phyloP scores from a whole-genome alignment of 2,113 vertebrate species.

The Stegastes partitus region DNA sequence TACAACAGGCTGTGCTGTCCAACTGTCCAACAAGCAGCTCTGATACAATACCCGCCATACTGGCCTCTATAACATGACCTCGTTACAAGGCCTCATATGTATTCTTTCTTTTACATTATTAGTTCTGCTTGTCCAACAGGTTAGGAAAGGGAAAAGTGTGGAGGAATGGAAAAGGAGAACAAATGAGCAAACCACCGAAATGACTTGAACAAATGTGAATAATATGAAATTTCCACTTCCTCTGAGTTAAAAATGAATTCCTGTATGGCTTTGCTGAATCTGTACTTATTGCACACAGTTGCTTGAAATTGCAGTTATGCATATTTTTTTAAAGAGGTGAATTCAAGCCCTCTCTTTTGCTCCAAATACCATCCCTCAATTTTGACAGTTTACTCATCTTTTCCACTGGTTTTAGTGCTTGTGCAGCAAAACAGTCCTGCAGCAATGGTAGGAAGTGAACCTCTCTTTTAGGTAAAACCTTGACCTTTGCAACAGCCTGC shows the following conservation, averaged over 20 bases:
- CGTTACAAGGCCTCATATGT: neutral
- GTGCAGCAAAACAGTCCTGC: conserved; percentile 30
- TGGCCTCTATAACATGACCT: neutral
- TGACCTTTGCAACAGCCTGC: neutral
- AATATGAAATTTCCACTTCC: conserved; percentile 44
- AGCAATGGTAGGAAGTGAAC: conserved; percentile 9
- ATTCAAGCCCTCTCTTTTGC: conserved; percentile 38
- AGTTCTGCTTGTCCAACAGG: neutral
- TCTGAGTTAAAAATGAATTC: conserved; percentile 17
- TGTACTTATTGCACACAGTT: conserved; percentile 22
- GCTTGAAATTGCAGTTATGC: conserved; percentile 41
- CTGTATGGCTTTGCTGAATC: conserved; percentile 44
- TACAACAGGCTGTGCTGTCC: neutral
- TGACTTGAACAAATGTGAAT: conserved; percentile 57
- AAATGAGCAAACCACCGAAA: conserved; percentile 44
- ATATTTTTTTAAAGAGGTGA: conserved; percentile 45
- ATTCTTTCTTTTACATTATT: neutral
- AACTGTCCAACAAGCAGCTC: neutral
- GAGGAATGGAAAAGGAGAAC: conserved; percentile 40
- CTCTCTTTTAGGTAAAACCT: conserved; percentile 6
- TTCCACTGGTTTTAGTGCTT: conserved; percentile 40
- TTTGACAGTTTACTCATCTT: conserved; percentile 48
- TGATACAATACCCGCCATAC: neutral
- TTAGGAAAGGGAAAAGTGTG: neutral
- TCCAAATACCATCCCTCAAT: conserved; percentile 41